phyloP scores from a whole-genome alignment of 2,797 vertebrate species.

The Scyliorhinus canicula region DNA sequence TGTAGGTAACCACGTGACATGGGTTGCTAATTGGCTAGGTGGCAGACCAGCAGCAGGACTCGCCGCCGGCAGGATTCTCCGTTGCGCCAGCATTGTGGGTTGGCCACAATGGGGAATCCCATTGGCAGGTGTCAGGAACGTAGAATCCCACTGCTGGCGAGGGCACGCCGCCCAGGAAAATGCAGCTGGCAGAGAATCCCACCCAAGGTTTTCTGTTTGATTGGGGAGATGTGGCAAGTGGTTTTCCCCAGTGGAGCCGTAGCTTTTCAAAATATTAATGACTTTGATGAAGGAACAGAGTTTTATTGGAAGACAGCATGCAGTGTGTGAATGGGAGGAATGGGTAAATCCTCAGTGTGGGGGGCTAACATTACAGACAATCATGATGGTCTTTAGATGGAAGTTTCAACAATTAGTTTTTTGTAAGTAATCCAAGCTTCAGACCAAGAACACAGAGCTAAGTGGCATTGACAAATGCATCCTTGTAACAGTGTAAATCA shows the following conservation, averaged over 20 bases:
- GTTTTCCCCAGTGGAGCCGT: neutral
- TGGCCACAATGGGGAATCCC: too few species aligned
- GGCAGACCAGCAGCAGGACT: too few species aligned
- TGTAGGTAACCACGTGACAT: neutral
- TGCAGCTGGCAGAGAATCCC: too few species aligned
- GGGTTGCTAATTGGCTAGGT: neutral
- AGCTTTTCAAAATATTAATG: neutral
- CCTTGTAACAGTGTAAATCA: neutral
- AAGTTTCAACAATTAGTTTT: neutral
- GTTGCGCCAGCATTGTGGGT: too few species aligned
- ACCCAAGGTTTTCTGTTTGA: neutral
- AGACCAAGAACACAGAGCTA: neutral
- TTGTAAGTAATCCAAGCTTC: neutral
- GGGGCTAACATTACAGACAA: neutral
- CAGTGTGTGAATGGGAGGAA: neutral
- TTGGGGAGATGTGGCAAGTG: neutral
- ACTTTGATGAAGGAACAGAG: neutral
- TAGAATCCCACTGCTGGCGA: too few species aligned
- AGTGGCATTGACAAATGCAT: neutral
- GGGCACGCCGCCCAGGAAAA: too few species aligned
- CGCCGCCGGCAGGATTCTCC: too few species aligned
- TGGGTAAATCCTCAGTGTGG: neutral
- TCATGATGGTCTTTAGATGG: neutral
- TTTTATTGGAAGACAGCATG: neutral
- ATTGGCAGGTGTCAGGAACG: too few species aligned